These are phyloP conservation scores for Lordiphosa andalusiaca DNA, from an alignment of 2,888 invertebrate species.

Conservation along the genomic window DNA sequence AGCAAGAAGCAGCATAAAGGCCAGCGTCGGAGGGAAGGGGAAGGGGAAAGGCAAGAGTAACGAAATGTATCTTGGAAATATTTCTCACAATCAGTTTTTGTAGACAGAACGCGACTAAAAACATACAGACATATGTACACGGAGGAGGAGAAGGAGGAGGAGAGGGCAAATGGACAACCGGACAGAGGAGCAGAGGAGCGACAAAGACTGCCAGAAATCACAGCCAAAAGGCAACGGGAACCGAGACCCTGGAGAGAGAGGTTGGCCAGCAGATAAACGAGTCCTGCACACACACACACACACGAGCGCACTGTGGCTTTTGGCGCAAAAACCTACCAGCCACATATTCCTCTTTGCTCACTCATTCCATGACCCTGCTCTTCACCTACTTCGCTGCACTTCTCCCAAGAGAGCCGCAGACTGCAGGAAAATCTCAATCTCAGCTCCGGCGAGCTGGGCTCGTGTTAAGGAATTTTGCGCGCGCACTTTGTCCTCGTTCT, in stretches of 20 bases:
- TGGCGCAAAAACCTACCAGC: slow-evolving; percentile 66
- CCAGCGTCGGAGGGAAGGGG: slow-evolving; percentile 5
- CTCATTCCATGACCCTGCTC: slow-evolving; percentile 54
- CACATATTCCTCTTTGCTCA: slow-evolving; percentile 49
- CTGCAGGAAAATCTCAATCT: slow-evolving; percentile 61
- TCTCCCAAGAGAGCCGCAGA: slow-evolving; percentile 21
- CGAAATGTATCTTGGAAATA: slow-evolving; percentile 48
- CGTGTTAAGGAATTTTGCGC: slow-evolving; percentile 71
- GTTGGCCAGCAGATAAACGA: slow-evolving; percentile 64
- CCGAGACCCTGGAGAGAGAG: slow-evolving; percentile 16
- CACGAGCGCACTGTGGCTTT: slow-evolving; percentile 35
- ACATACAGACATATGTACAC: slow-evolving; percentile 29
- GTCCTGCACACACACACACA: slow-evolving; percentile 50
- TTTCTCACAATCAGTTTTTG: slow-evolving; percentile 68
- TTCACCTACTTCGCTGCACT: slow-evolving; percentile 67
- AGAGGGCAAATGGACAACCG: slow-evolving; percentile 64
- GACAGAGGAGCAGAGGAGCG: slow-evolving; percentile 46
- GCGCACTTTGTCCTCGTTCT: slow-evolving; percentile 64
- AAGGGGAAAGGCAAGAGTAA: slow-evolving; percentile 40
- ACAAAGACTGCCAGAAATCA: slow-evolving; percentile 67
- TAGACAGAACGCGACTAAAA: slow-evolving; percentile 39
- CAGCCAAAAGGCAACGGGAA: slow-evolving; percentile 37
- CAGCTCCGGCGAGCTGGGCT: slow-evolving; percentile 46
- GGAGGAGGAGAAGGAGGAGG: slow-evolving; percentile 34
- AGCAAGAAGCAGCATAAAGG: slow-evolving; percentile 36